Conservation (phyloP, 2,797 vertebrate species). For the Chloroceryle inda region DNA sequence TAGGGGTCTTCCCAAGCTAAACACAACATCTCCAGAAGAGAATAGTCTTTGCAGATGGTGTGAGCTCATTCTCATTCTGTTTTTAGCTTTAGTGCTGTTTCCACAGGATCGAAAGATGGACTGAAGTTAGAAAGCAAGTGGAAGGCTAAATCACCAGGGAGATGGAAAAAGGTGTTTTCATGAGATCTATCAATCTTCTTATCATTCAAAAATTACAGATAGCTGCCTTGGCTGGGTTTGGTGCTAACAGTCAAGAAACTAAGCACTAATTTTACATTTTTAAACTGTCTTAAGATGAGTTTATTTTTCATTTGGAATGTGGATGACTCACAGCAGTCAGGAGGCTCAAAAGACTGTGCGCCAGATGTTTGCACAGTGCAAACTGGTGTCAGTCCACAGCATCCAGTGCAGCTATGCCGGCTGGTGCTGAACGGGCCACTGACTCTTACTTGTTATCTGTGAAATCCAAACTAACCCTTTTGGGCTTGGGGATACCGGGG, state of each 20-base stretch:
- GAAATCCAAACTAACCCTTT: neutral
- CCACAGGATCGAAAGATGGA: slow-evolving; percentile 44
- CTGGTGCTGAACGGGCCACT: accelerated
- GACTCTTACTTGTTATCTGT: neutral
- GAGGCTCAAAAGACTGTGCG: accelerated
- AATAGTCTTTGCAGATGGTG: slow-evolving; percentile 45
- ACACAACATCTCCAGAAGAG: neutral
- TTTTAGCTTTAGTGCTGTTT: slow-evolving; percentile 37
- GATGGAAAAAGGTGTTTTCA: slow-evolving; percentile 23
- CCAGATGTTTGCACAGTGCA: accelerated
- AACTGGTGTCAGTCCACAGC: neutral
- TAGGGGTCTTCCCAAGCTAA: slow-evolving; percentile 38
- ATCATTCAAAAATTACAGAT: neutral
- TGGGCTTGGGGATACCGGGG: neutral
- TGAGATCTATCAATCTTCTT: neutral
- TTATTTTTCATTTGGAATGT: neutral
- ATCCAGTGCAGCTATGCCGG: neutral
- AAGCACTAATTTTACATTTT: slow-evolving; percentile 10
- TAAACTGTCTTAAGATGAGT: neutral
- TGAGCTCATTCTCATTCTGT: slow-evolving; percentile 50
- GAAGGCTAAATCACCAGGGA: neutral
- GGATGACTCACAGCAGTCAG: neutral
- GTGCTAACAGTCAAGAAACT: slow-evolving; percentile 14
- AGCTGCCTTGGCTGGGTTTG: neutral
- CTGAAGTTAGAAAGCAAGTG: slow-evolving; percentile 48